Conservation (phyloP, 2,113 vertebrate species). For the Myotis davidii region DNA sequence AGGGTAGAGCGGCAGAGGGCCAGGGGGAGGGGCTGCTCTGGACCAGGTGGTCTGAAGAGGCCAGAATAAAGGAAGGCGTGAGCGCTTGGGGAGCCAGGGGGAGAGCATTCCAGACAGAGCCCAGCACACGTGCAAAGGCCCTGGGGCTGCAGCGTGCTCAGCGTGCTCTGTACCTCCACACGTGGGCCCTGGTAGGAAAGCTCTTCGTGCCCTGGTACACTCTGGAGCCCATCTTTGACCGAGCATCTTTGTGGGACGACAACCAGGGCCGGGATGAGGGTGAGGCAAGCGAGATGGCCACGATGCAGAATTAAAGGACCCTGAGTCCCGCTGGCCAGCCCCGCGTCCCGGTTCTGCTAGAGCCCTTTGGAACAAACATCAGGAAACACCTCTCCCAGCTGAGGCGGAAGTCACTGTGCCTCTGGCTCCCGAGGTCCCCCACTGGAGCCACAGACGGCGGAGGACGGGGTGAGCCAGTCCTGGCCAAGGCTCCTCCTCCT, state of each 20-base stretch:
- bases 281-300: neutral
- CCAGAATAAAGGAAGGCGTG: neutral
- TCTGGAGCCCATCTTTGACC: neutral
- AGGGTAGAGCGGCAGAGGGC: neutral
- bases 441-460: neutral
- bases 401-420: neutral
- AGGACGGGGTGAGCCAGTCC: rapidly evolving
- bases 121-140: neutral
- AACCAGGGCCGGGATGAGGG: neutral
- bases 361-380: neutral
- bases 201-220: rapidly evolving
- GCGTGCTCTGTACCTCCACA: too few relatives aligned
- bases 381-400: neutral
- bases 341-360: rapidly evolving
- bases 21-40: too few relatives aligned
- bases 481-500: neutral
- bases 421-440: neutral
- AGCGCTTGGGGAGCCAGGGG: neutral
- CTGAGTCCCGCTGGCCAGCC: too few relatives aligned
- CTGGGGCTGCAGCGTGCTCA: neutral
- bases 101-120: neutral
- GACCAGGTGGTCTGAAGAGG: neutral
- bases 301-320: too few relatives aligned
- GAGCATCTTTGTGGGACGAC: too few relatives aligned
- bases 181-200: rapidly evolving